Percentiles rank a stretch among this genome's conserved stretches.
These are phyloP conservation scores for Tachysurus vachellii DNA, from an alignment of 2,113 vertebrate species.

Conservation along the genomic window DNA sequence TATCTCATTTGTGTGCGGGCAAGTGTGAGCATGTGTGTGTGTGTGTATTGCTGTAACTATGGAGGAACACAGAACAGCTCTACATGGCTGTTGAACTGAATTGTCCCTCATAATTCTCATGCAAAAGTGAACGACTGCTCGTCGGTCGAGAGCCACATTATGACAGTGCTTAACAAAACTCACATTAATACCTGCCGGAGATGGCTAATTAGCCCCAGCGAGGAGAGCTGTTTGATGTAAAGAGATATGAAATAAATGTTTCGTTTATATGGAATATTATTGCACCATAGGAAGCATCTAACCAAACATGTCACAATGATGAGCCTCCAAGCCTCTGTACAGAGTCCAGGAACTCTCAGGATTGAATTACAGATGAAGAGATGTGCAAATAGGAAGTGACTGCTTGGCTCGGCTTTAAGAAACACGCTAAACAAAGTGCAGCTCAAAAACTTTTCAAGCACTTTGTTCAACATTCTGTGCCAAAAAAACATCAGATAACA, in stretches of 20 bases:
- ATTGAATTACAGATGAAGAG: not conserved
- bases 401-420: not conserved
- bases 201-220: slow-evolving; percentile 69
- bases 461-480: not conserved
- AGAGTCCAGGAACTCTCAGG: slow-evolving; percentile 1
- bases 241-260: slow-evolving; percentile 57
- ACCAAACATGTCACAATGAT: not conserved
- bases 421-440: not conserved
- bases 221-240: slow-evolving; percentile 63
- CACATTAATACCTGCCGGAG: slow-evolving; percentile 78
- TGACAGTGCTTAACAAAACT: slow-evolving; percentile 70
- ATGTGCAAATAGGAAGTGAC: not conserved
- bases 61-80: slow-evolving; percentile 54
- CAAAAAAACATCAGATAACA: not conserved
- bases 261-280: slow-evolving; percentile 48
- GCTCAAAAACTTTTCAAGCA: not conserved
- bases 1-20: slow-evolving; percentile 28
- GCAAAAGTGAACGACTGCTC: slow-evolving; percentile 64
- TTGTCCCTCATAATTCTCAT: slow-evolving; percentile 60
- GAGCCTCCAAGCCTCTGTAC: not conserved
- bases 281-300: not conserved
- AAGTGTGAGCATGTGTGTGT: slow-evolving; percentile 31
- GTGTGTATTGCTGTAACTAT: slow-evolving; percentile 27
- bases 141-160: slow-evolving; percentile 65
- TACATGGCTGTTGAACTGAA: slow-evolving; percentile 66